Evolutionary conservation across 2,113 vertebrate species (phyloP), one percentile per base, ranked within the genome.

Genomic region (Trochalopteron elliotii): DNA sequence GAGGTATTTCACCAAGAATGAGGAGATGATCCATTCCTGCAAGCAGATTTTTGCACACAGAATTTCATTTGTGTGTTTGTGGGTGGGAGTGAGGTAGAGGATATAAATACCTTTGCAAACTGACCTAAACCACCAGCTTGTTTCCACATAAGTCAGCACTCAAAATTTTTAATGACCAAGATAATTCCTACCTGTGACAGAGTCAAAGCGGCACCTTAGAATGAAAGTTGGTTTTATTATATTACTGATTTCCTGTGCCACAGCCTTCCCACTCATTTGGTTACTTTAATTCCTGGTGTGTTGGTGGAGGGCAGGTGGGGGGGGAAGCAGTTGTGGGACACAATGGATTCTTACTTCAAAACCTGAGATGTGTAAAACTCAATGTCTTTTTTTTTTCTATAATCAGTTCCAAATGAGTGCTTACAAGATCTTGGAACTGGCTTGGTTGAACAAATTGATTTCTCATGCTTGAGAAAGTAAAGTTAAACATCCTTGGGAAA

Each of bases 341-440:
- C 55, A 91, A 45, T 92, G 57, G 64, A 18, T 84, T 96, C 93
- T 81, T 96, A 74, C 89, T 96, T 96, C 69, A 93, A 81, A 97
- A 83, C 91, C 63, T 44, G 70, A 96, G 90, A 96, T 95, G 96
- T 97, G 77, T 96, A 89, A 95, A 96, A 96, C 90, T 97, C 88
- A 59, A 30, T 8, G 39, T 96, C 60, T 90, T 79, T 94, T 90
- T 68, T 90, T 83, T 49, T 83, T 42, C 94, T 96, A 49, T 97
- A 97, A 98, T 98, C 94, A 95, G 85, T 98, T 98, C 98, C 98
- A 98, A 98, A 97, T 95, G 96, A 94, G 82, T 25, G 33, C 88
- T 97, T 96, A 78, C 78, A 96, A 92, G 87, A 97, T 95, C 61
- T 97, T 11, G 15, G 89, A 97, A 97, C 94, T 92, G 93, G 82